phyloP scores from a whole-genome alignment of 2,113 vertebrate genomes.

The Nothobranchius furzeri region DNA sequence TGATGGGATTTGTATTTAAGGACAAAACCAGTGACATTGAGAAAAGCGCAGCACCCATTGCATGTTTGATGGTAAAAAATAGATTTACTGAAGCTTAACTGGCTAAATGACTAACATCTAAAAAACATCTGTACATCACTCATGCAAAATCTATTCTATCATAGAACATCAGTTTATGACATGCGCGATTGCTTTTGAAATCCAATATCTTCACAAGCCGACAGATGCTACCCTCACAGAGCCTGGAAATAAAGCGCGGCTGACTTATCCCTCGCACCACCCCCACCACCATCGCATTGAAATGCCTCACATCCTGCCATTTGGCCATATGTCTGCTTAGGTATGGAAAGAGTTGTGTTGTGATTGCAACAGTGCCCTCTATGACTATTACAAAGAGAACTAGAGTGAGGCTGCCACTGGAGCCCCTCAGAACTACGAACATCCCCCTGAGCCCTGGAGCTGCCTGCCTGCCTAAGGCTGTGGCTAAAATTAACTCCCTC shows the following conservation, averaged over 20 bases:
- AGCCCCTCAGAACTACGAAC: conserved; percentile 32
- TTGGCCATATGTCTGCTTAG: conserved; percentile 50
- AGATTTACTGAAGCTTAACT: conserved; percentile 17
- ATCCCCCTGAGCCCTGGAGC: conserved; percentile 22
- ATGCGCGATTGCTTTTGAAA: conserved; percentile 54
- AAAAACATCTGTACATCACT: conserved; percentile 47
- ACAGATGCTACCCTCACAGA: conserved; percentile 63
- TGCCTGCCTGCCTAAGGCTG: conserved; percentile 47
- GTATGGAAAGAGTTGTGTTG: conserved; percentile 31
- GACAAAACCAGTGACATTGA: conserved; percentile 39
- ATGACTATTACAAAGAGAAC: conserved; percentile 49
- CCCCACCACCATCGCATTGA: conserved; percentile 44
- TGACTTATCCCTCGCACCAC: conserved; percentile 45
- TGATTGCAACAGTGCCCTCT: conserved; percentile 22
- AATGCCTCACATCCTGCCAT: conserved; percentile 67
- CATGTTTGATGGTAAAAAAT: not conserved
- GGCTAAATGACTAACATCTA: conserved; percentile 13
- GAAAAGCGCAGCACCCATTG: not conserved
- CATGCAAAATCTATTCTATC: conserved; percentile 24
- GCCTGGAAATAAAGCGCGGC: conserved; percentile 52
- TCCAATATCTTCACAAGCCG: conserved; percentile 46
- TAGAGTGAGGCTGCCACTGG: conserved; percentile 23
- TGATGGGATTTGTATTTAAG: conserved; percentile 9
- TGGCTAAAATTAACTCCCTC: conserved; percentile 76
- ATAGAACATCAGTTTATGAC: conserved; percentile 33